Evolutionary conservation across 2,888 invertebrate species (phyloP).

Genomic region (Dastarcus helophoroides): DNA sequence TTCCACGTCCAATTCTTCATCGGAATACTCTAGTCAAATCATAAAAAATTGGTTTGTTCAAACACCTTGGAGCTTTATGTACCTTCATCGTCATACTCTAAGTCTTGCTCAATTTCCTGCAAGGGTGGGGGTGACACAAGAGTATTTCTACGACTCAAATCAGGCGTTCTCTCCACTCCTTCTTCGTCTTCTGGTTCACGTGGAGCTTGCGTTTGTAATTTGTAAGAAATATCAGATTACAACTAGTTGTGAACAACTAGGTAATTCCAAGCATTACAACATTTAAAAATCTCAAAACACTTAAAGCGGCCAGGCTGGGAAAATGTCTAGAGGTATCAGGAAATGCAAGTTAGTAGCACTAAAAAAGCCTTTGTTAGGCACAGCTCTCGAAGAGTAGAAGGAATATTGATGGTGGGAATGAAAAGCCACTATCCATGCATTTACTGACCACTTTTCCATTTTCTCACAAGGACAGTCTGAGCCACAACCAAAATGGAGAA

Average conservation of each 20-base stretch:
- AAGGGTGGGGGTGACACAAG: constrained; percentile 35
- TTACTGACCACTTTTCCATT: constrained; percentile 63
- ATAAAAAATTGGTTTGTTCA: background rate
- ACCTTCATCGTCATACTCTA: constrained; percentile 32
- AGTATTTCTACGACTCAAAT: constrained; percentile 38
- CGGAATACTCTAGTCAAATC: constrained; percentile 8
- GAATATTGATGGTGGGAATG: constrained; percentile 1
- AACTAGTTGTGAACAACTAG: no score
- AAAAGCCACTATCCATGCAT: constrained; percentile 19
- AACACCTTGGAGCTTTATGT: constrained; percentile 9
- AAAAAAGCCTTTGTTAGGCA: no score
- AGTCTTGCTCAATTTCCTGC: constrained; percentile 30
- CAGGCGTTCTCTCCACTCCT: no score
- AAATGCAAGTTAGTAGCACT: constrained; percentile 32
- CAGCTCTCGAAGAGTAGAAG: no score
- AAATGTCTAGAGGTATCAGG: no score
- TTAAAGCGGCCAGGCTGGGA: no score
- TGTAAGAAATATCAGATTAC: no score
- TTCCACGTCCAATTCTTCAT: constrained; percentile 22
- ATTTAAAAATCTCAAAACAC: no score
- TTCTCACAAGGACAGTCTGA: constrained; percentile 73
- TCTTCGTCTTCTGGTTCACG: no score
- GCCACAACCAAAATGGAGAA: constrained; percentile 75
- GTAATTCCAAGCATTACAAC: no score
- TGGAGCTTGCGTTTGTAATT: no score